phyloP scores from a whole-genome alignment of 1,140 invertebrate species.

The Phthorimaea operculella region DNA sequence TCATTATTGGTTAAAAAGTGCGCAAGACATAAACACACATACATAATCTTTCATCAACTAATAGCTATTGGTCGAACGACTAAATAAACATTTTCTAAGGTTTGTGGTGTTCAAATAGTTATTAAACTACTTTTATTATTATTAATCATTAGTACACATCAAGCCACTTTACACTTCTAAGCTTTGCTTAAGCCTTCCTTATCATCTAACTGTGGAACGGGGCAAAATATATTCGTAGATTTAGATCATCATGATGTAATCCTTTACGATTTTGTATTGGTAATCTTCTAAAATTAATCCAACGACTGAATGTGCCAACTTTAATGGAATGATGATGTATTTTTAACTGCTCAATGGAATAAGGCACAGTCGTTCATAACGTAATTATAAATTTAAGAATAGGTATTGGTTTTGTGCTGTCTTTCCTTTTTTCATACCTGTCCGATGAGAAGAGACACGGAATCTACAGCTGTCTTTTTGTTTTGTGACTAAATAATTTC shows the following conservation, averaged over 20 bases:
- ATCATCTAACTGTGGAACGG: background rate
- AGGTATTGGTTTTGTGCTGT: too few species aligned
- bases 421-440: too few species aligned
- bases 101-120: too few species aligned
- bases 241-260: background rate
- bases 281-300: background rate
- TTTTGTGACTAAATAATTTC: too few species aligned
- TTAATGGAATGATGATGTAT: background rate
- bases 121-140: background rate
- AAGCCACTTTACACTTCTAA: constrained; percentile 1
- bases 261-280: background rate
- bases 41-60: too few species aligned
- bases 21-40: too few species aligned
- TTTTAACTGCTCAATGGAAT: background rate
- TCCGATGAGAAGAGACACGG: too few species aligned
- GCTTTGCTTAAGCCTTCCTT: background rate
- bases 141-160: background rate
- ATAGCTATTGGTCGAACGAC: too few species aligned
- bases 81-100: too few species aligned
- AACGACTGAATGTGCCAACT: background rate
- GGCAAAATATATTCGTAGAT: background rate
- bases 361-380: background rate
- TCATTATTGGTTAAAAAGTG: too few species aligned
- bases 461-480: too few species aligned
- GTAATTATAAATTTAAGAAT: background rate